These are phyloP conservation scores for Tenodera sinensis DNA, from an alignment of 2,888 invertebrate species.

Conservation along the genomic window DNA sequence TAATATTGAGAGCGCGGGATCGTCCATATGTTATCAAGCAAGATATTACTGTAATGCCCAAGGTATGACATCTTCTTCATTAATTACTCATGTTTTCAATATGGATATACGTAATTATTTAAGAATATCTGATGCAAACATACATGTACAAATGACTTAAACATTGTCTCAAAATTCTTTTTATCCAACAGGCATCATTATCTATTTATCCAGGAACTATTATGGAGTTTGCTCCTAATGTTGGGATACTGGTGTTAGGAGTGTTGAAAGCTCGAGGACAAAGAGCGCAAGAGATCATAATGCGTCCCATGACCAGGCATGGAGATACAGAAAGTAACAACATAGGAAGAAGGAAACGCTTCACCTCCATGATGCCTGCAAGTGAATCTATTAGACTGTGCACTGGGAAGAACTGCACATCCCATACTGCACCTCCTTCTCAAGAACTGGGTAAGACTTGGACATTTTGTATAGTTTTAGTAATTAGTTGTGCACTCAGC, in stretches of 20 bases:
- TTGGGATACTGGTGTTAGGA: constrained; percentile 93
- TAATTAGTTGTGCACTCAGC: too few relatives aligned
- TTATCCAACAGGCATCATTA: constrained; percentile 56
- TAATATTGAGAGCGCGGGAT: constrained; percentile 59
- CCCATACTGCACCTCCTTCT: constrained; percentile 50
- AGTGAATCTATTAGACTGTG: constrained; percentile 70
- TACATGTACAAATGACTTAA: background rate
- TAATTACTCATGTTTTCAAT: background rate
- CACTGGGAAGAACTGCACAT: constrained; percentile 66
- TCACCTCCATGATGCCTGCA: background rate
- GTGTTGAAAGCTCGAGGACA: constrained; percentile 80
- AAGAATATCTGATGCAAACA: background rate
- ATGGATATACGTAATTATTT: background rate
- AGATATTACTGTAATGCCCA: constrained; percentile 97
- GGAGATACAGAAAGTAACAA: constrained; percentile 46
- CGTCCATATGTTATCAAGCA: constrained; percentile 76
- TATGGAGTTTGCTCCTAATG: constrained; percentile 91
- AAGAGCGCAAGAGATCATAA: constrained; percentile 68
- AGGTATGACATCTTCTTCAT: constrained; percentile 38
- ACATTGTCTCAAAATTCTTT: background rate
- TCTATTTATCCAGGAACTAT: constrained; percentile 84
- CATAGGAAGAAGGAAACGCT: constrained; percentile 40
- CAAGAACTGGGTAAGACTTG: constrained; percentile 9
- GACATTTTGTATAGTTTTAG: background rate
- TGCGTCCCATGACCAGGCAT: constrained; percentile 56